Base-by-base conservation (phyloP, 1,140 invertebrate genomes). In the Brachionus asplanchnoidis region DNA sequence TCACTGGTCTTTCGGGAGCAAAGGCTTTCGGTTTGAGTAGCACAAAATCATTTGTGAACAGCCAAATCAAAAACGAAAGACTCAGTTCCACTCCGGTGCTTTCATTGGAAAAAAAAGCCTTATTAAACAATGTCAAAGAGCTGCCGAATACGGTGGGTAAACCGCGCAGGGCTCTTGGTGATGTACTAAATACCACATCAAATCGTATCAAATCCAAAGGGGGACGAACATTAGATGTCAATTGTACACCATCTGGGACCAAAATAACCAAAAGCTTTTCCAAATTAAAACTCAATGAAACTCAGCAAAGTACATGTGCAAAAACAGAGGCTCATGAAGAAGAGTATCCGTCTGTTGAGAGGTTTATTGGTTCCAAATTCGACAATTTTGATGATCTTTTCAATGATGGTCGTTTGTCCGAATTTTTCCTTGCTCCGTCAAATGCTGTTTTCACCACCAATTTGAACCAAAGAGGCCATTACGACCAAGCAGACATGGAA, bases 341-440 rank as follows among this genome's bases (percentile, higher is more conserved):
- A 44, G 53, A 44, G 11, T 26, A 42, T 20, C 50, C 50, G 3
- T 53, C 20, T 26, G 79, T 65, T 23, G 79, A 82, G 26, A 36
- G 40, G 8, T 82, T 68, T 40, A 60, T 65, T 7, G 65, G 79
- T 4, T 65, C 53, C 17, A 82, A 82, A 68, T 65, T 42, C 26
- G 79, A 82, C 53, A 82, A 82, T 46, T 82, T 82, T 82, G 79
- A 82, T 68, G 79, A 82, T 82, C 20, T 82, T 4, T 82, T 82
- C n/a, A 23, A 17, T 40, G 79, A 68, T 44, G 53, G 53, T 2
- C 50, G 53, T 44, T 44, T 82, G 36, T 65, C 50, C 1, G 79
- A 82, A 12, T 26, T 77, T 11, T 50, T 50, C 9, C 20, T 77
- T 4, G 73, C 73, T 50, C 20, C n/a, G 14, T 12, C 20, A 1